These are phyloP conservation scores for Psittacula derbiana DNA, from an alignment of 2,797 vertebrate genomes.

Conservation along the genomic window DNA sequence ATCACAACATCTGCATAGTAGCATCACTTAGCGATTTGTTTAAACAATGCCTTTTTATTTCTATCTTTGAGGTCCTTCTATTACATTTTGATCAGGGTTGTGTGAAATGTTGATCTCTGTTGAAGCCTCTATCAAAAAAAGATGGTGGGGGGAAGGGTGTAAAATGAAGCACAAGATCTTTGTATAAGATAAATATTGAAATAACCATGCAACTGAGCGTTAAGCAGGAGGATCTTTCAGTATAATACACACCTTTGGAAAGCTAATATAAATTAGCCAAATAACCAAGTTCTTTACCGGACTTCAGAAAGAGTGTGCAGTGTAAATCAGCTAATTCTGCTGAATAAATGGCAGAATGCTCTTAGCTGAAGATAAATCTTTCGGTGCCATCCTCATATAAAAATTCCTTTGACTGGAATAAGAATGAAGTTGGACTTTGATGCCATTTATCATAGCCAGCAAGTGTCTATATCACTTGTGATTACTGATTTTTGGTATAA, in stretches of 20 bases:
- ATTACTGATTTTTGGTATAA: background rate
- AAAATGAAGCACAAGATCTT: constrained; percentile 12
- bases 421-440: constrained; percentile 1
- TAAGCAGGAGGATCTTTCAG: constrained; percentile 55
- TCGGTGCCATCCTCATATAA: constrained; percentile 43
- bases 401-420: constrained; percentile 38
- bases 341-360: constrained; percentile 43
- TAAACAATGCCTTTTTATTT: background rate
- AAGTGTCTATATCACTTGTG: background rate
- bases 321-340: constrained; percentile 68
- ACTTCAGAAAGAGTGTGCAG: background rate
- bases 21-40: background rate
- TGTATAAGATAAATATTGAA: constrained; percentile 57
- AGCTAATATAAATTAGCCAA: constrained; percentile 47
- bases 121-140: background rate
- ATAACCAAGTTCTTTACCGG: constrained; percentile 13
- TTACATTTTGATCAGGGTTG: background rate
- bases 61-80: background rate
- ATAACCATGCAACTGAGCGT: constrained; percentile 21
- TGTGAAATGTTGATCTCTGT: background rate
- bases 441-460: background rate
- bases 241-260: constrained; percentile 61
- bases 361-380: constrained; percentile 69
- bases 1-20: constrained; percentile 35
- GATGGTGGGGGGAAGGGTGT: background rate